phyloP scores from a whole-genome alignment of 1,140 invertebrate species.

The Bombus turneri region DNA sequence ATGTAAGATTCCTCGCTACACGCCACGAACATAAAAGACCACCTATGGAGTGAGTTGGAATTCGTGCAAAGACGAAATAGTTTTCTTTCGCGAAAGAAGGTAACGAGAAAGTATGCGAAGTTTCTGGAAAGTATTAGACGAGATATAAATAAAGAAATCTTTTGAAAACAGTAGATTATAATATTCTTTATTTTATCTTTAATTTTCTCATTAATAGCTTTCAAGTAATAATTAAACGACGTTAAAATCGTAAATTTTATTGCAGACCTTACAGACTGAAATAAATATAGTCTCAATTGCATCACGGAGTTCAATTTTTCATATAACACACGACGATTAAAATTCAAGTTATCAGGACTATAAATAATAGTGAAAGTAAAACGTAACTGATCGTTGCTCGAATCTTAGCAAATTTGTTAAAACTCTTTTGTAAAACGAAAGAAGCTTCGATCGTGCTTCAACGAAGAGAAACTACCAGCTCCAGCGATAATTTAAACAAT shows the following conservation, averaged over 20 bases:
- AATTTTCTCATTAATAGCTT: background rate
- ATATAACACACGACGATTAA: too few relatives aligned
- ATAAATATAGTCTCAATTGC: background rate
- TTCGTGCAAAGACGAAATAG: conserved; percentile 36
- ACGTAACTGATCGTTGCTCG: too few relatives aligned
- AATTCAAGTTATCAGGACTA: too few relatives aligned
- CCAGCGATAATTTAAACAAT: too few relatives aligned
- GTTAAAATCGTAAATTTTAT: background rate
- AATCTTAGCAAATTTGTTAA: too few relatives aligned
- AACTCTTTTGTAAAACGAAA: too few relatives aligned
- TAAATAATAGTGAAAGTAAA: too few relatives aligned
- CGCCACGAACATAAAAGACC: conserved; percentile 23
- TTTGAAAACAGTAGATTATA: background rate
- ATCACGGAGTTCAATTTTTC: background rate
- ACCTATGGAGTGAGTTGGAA: conserved; percentile 41
- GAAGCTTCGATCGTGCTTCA: too few relatives aligned
- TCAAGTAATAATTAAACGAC: background rate
- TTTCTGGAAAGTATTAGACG: background rate
- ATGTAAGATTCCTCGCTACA: conserved; percentile 22
- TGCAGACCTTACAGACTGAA: background rate
- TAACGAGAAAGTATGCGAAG: conserved; percentile 1
- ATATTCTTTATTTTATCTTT: background rate
- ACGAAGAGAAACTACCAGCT: too few relatives aligned
- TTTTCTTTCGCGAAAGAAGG: background rate
- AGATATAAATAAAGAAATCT: background rate